These are phyloP conservation scores for Oryzias javanicus DNA, from an alignment of 2,113 vertebrate species.

Conservation along the genomic window DNA sequence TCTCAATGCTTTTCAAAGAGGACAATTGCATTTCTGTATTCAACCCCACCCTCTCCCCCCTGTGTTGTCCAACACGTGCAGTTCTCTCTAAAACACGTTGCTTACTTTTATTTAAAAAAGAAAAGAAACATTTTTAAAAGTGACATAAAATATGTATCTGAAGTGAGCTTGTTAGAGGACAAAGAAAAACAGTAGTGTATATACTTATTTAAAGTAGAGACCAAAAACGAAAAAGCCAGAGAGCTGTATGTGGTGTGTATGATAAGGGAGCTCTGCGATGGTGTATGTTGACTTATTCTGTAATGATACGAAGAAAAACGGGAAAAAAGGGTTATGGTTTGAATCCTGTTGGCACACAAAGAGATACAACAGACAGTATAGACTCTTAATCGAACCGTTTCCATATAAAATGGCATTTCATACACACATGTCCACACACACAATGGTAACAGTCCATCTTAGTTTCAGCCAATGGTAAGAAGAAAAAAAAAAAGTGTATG, in stretches of 20 bases:
- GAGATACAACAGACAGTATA: constrained; percentile 50
- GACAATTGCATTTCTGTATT: constrained; percentile 58
- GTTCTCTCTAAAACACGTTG: constrained; percentile 49
- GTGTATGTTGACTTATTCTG: background rate
- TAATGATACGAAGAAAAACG: constrained; percentile 23
- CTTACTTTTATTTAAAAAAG: constrained; percentile 27
- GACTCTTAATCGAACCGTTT: constrained; percentile 39
- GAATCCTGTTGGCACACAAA: constrained; percentile 65
- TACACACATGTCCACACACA: constrained; percentile 20
- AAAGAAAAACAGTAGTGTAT: constrained; percentile 40
- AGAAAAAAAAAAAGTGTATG: constrained; percentile 43
- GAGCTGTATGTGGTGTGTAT: constrained; percentile 8
- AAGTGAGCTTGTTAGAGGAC: constrained; percentile 49
- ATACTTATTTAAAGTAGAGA: constrained; percentile 59
- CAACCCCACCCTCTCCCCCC: constrained; percentile 12
- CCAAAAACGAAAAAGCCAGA: constrained; percentile 38
- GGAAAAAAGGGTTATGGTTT: constrained; percentile 46
- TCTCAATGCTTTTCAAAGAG: constrained; percentile 68
- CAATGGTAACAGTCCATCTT: constrained; percentile 37
- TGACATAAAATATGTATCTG: constrained; percentile 47
- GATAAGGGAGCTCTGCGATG: constrained; percentile 10
- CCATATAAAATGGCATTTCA: constrained; percentile 46
- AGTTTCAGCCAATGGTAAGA: constrained; percentile 28
- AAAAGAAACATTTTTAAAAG: constrained; percentile 31
- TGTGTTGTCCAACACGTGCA: constrained; percentile 63